Evolutionary conservation across 2,888 invertebrate genomes (phyloP), one percentile per base, ranked within the genome.

Genomic region (Pediacus dermestoides): DNA sequence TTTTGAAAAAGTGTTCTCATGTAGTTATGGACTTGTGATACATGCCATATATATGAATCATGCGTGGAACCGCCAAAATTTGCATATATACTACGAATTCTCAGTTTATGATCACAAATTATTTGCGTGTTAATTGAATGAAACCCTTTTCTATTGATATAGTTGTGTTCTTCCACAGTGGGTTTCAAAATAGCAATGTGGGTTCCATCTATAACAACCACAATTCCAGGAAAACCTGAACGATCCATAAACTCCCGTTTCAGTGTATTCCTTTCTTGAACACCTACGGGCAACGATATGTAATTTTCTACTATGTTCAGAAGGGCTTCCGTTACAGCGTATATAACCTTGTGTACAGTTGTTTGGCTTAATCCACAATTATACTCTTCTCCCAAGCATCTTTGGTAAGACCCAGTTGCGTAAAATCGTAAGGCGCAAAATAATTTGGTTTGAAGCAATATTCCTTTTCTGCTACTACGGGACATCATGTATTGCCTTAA

Each of bases 61-160:
- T 28, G 12, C 4, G 28, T 13, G 3, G 11, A 12, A 32, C 37
- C 37, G 4, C 21, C 12, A 37, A 18, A 37, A 7, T 21, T 34
- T 8, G 37, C 37, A 22, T 37, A 33, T 6, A 33, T 18, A 22
- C 22, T 6, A 4, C 18, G n/a, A 10, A 37, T 31, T 37, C 22
- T 31, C 22, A 37, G 22, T 21, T 37, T 23, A 4, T n/a, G 8
- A 11, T 34, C 28, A 30, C 26, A 34, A 28, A 34, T 37, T 18
- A 37, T 30, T 33, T 34, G 31, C 13, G 15, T 25, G 18, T 31
- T 31, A 15, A 11, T 8, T n/a, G 32, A 33, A 34, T 36, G 37
- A 31, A 16, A 36, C 10, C 31, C 37, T 16, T 36, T 36, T 18
- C 37, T 37, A 13, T 28, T 36, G 2, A 30, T 32, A 16, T 12